Evolutionary conservation across 2,888 invertebrate species (phyloP), one percentile per base, ranked within the genome.

Genomic region (Zygogramma bicolorata): DNA sequence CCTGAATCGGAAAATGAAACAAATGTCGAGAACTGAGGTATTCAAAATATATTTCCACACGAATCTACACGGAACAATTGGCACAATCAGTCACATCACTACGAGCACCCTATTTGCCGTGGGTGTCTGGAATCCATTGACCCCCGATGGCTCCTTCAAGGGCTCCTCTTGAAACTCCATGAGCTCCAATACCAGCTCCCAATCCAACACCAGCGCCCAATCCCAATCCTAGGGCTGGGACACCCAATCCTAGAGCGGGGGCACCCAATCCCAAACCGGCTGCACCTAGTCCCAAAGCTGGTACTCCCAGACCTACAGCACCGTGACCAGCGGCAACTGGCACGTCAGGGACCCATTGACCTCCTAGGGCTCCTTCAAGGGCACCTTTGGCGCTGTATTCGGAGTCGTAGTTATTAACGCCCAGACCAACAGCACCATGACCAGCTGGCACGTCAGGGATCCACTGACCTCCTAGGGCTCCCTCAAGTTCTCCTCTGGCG

Each of bases 61-160:
- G 25, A 53, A 53, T 53, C n/a, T 53, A 25, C n/a, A 25, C 53
- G 15, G n/a, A 22, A 53, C 22, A 53, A 53, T 53, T 53, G 53
- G 65, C 63, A 59, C 53, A n/a, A 58, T 71, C 71, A 68, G 49
- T 71, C 67, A 68, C 29, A 49, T 68, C 72, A 72, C 68, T 68
- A 68, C 72, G 53, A 68, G 49, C 10, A 27, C 42, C 27, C 63
- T 63, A 63, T 63, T 63, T 63, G 63, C 62, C 71, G 34, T 57
- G 42, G 73, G 80, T 66, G 70, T 82, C 82, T 22, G 82, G 82
- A 42, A 82, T 78, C 79, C 81, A 83, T 78, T 82, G 81, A 29
- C 83, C 83, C 77, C 82, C 82, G 22, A 79, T 69, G 61, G 77
- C 79, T 57, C 76, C 76, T 72, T 76, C 78, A 7, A 77, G 22